Base-by-base conservation (phyloP, 2,888 invertebrate genomes). In the Melinopterus prodromus region DNA sequence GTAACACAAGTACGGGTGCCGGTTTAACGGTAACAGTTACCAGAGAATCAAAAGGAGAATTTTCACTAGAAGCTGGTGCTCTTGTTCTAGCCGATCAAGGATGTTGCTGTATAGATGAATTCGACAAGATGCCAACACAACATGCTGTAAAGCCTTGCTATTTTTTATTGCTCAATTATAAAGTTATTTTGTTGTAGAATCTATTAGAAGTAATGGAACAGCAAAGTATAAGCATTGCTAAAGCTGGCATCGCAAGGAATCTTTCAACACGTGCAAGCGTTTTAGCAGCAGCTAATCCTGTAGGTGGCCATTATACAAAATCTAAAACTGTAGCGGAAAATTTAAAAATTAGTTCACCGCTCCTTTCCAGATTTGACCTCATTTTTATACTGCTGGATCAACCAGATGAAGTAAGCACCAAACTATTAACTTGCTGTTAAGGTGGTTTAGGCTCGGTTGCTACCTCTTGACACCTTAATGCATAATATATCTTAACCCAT, bases 121-220 rank as follows among this genome's bases (percentile, higher is more conserved):
- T 99, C 86, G 99, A 99, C 88, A 98, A 98, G 91, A 96, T 97
- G 93, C 91, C 92, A 3, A 89, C 90, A 14, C 95, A 53, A 53
- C 53, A 53, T 53, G 53, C 7, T 53, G 53, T 53, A 53, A 53
- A 53, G 53, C 0, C 53, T 53, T 53, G 53, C 1, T 74, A 16
- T 76, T 16, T 75, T 79, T 83, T 81, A 76, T 76, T 53, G 5
- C n/a, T 16, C 9, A 9, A 75, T 75, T 26, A 75, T 26, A 16
- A 15, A 75, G 35, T 6, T 69, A 14, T 78, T 76, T 78, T 15
- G 71, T 82, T 83, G 71, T 88, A 95, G 92, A 94, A 96, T 80
- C 90, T 99, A 77, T 90, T 98, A 71, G 98, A 99, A 90, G 96
- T 96, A 0, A 97, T 99, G 97, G 98, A 99, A 87, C 97, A 98